Evolutionary conservation across 35 echinoderm and acorn worm species (phyloP).

Genomic region (Amphiura filiformis): DNA sequence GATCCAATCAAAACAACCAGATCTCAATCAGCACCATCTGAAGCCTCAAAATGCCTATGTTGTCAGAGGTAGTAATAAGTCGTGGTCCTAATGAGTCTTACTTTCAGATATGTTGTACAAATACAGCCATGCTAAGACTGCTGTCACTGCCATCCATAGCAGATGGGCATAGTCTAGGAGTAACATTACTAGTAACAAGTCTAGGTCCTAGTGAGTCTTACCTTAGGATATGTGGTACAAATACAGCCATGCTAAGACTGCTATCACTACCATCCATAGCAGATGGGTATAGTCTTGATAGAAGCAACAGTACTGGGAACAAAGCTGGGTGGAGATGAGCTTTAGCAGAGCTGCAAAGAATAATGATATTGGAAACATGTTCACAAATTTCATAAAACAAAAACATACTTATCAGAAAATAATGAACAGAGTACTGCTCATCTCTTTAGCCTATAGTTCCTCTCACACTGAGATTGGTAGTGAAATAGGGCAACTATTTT

Average conservation of each 20-base stretch:
- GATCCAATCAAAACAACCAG: no score
- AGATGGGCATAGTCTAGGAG: constrained; percentile 81
- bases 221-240: constrained; percentile 76
- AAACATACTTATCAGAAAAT: not conserved
- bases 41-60: no score
- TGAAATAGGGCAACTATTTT: no score
- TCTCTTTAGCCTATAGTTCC: not conserved
- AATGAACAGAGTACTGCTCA: not conserved
- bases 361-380: not conserved
- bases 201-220: no score
- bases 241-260: constrained; percentile 49
- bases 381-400: constrained; percentile 16
- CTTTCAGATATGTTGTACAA: constrained; percentile 73
- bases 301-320: constrained; percentile 74
- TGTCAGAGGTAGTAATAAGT: no score
- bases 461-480: not conserved
- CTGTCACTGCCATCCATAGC: constrained; percentile 55
- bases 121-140: constrained; percentile 49
- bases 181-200: no score
- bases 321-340: constrained; percentile 78
- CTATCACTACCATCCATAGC: constrained; percentile 55
- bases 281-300: constrained; percentile 86
- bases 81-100: no score
- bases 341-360: not conserved
- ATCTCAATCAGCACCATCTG: no score